These are phyloP conservation scores for Polydrusus cervinus DNA, from an alignment of 2,888 invertebrate genomes.

Conservation along the genomic window DNA sequence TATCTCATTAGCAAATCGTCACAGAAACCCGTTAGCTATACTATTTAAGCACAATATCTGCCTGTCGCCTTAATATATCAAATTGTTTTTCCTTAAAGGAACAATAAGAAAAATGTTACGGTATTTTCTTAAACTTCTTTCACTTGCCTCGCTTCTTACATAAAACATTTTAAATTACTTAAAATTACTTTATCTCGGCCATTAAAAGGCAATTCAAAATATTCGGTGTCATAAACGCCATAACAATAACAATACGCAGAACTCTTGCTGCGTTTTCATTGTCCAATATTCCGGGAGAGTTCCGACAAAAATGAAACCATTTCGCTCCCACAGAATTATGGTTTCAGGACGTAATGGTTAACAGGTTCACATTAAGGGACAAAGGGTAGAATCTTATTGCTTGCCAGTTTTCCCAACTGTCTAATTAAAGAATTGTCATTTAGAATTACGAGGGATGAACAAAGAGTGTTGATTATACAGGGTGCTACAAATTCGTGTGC, in stretches of 20 bases:
- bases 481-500: too few relatives aligned
- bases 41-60: too few relatives aligned
- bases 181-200: background rate
- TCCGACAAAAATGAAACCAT: conserved; percentile 46
- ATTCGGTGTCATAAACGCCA: conserved; percentile 11
- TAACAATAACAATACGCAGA: conserved; percentile 41
- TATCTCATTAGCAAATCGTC: too few relatives aligned
- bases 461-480: background rate
- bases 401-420: conserved; percentile 34
- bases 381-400: conserved; percentile 46
- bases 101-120: background rate
- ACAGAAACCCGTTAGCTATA: too few relatives aligned
- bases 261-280: conserved; percentile 47
- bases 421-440: conserved; percentile 39
- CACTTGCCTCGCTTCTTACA: background rate
- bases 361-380: conserved; percentile 48
- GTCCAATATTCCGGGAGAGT: conserved; percentile 38
- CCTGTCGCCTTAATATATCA: too few relatives aligned
- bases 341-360: conserved; percentile 45
- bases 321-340: conserved; percentile 42
- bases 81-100: too few relatives aligned
- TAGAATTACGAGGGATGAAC: conserved; percentile 11
- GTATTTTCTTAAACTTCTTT: background rate
- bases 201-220: conserved; percentile 24
- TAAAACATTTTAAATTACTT: conserved; percentile 17